These are phyloP conservation scores for Drosophila aff. DNA, from an alignment of 1,140 invertebrate genomes.

Conservation along the genomic window DNA sequence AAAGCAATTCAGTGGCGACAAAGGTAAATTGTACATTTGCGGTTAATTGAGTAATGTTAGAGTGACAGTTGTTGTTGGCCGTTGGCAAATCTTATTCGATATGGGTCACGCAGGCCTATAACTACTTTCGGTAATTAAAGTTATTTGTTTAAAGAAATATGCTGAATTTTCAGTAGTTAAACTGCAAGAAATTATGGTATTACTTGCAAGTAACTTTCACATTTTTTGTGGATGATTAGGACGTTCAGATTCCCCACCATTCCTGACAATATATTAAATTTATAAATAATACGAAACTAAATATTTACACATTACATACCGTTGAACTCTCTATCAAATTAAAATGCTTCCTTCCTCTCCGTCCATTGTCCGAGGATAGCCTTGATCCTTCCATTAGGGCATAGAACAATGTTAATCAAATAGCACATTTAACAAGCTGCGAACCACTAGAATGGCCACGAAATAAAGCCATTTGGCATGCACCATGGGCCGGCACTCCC, in stretches of 20 bases:
- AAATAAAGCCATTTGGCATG: constrained; percentile 41
- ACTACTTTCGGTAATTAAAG: neutral
- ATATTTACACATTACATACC: neutral
- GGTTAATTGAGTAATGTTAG: constrained; percentile 12
- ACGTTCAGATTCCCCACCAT: neutral
- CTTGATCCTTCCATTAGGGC: constrained; percentile 18
- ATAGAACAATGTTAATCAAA: constrained; percentile 42
- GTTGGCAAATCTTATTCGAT: neutral
- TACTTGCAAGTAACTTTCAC: neutral
- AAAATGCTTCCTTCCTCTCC: neutral
- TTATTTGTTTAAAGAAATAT: neutral
- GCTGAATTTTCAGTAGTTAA: neutral
- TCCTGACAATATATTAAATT: neutral
- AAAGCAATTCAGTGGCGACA: constrained; percentile 24
- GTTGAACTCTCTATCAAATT: neutral
- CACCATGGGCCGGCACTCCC: constrained; percentile 9
- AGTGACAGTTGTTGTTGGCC: neutral
- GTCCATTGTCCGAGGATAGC: neutral
- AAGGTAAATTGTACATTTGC: constrained; percentile 23
- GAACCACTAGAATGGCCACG: constrained; percentile 18
- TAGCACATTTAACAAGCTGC: constrained; percentile 37
- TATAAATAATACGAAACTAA: neutral
- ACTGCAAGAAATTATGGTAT: neutral
- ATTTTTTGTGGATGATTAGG: neutral
- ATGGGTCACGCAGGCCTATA: neutral